A percentile compares a stretch with the other conserved stretches of the same genome.
These are phyloP conservation scores for Scaptodrosophila lebanonensis DNA, from an alignment of 1,140 invertebrate genomes.

Conservation along the genomic window DNA sequence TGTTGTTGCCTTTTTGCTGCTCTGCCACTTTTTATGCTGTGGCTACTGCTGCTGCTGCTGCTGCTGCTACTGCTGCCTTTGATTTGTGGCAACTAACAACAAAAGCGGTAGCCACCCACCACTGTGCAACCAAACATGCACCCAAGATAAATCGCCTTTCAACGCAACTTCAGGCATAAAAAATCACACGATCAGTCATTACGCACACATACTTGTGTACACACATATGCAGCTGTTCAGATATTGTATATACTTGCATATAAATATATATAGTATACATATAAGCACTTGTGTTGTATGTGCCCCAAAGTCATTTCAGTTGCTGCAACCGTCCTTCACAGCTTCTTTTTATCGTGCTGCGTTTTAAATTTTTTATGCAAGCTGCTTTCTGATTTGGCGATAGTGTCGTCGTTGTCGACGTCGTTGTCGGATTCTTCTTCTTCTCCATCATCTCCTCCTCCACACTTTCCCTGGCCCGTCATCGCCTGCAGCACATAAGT, in stretches of 20 bases:
- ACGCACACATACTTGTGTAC: conserved; percentile 42
- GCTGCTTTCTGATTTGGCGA: conserved; percentile 68
- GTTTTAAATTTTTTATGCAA: conserved; percentile 70
- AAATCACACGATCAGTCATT: conserved; percentile 76
- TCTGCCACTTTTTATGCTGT: conserved; percentile 56
- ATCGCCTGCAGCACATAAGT: conserved; percentile 63
- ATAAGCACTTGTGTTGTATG: conserved; percentile 60
- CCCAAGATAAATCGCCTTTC: conserved; percentile 74
- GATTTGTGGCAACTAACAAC: conserved; percentile 50
- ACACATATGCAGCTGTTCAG: conserved; percentile 5
- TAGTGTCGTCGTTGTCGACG: conserved; percentile 54
- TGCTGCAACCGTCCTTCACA: conserved; percentile 18
- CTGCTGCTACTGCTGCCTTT: neutral
- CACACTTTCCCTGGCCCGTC: neutral
- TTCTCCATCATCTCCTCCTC: neutral
- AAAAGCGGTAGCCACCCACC: no score
- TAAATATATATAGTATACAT: conserved; percentile 29
- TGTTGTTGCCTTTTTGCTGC: neutral
- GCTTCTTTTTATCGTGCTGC: conserved; percentile 58
- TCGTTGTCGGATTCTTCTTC: conserved; percentile 1
- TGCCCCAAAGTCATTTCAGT: conserved; percentile 59
- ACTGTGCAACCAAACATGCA: neutral
- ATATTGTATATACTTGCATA: no score
- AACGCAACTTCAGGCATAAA: conserved; percentile 64
- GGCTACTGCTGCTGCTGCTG: conserved; percentile 2